phyloP scores from a whole-genome alignment of 2,888 invertebrate genomes.

The Drosophila prostipennis region DNA sequence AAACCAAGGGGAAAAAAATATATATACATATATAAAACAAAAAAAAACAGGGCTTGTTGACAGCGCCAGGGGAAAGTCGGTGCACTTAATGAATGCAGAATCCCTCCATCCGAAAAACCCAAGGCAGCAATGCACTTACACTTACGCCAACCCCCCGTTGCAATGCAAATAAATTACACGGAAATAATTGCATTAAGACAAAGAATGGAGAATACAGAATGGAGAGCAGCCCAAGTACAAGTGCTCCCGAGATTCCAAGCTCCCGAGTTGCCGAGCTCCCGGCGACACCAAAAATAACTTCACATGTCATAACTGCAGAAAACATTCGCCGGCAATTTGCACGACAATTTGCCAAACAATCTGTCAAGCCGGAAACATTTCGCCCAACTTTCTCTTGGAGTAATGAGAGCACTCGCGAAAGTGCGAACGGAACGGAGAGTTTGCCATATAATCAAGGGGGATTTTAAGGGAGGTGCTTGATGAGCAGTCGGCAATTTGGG shows the following conservation, averaged over 20 bases:
- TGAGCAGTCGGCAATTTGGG: constrained; percentile 9
- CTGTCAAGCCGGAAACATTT: constrained; percentile 38
- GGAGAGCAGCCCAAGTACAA: constrained; percentile 16
- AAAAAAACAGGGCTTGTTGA: constrained; percentile 36
- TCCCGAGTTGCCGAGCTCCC: not conserved
- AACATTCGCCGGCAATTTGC: constrained; percentile 37
- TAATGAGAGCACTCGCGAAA: constrained; percentile 31
- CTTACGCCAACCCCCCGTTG: constrained; percentile 2
- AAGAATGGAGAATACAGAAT: constrained; percentile 1
- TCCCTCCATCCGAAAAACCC: constrained; percentile 9
- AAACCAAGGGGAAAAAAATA: not conserved
- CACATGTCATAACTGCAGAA: constrained; percentile 20
- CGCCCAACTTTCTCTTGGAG: constrained; percentile 22
- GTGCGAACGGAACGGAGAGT: constrained; percentile 12
- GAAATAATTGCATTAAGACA: constrained; percentile 75
- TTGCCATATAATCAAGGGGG: constrained; percentile 20
- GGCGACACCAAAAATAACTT: constrained; percentile 3
- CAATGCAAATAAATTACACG: constrained; percentile 75
- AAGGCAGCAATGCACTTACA: constrained; percentile 60
- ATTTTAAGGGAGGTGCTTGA: constrained; percentile 1
- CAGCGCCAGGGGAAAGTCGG: constrained; percentile 38
- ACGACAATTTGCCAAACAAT: constrained; percentile 45
- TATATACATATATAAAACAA: not conserved
- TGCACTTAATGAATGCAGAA: constrained; percentile 69
- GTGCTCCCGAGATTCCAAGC: constrained; percentile 6